A percentile compares a stretch with the other conserved stretches of the same genome.
Conservation (phyloP, 2,113 vertebrate genomes). For the Tragulus kanchil region DNA sequence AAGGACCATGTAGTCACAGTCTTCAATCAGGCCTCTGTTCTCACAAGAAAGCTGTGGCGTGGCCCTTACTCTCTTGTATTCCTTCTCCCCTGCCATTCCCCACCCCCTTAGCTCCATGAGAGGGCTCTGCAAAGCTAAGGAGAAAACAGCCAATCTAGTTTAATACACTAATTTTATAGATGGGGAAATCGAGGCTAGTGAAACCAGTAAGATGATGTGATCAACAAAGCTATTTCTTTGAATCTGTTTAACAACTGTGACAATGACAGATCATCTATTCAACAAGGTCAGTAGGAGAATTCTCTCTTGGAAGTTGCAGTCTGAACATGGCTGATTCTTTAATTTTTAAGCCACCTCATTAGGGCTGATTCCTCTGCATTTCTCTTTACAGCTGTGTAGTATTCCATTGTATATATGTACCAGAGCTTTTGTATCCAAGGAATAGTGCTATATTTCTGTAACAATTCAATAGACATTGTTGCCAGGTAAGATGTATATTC, state of each 20-base stretch:
- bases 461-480: background rate
- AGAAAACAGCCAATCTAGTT: background rate
- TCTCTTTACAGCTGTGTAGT: too few relatives aligned
- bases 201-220: background rate
- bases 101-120: too few relatives aligned
- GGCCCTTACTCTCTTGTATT: background rate
- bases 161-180: background rate
- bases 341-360: too few relatives aligned
- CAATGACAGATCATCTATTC: background rate
- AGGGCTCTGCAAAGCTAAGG: background rate
- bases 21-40: background rate
- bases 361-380: too few relatives aligned
- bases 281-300: background rate
- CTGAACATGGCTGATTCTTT: background rate
- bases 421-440: too few relatives aligned
- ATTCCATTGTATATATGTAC: too few relatives aligned
- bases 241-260: background rate
- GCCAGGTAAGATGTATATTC: conserved; percentile 32
- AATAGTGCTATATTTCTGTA: conserved; percentile 11
- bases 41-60: background rate
- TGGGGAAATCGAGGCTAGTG: background rate
- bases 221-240: background rate
- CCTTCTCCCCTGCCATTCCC: background rate
- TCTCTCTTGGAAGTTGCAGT: background rate
- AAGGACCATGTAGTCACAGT: background rate